Evolutionary conservation across 2,888 invertebrate species (phyloP), one percentile per base, ranked within the genome.

Genomic region (Timema podura): DNA sequence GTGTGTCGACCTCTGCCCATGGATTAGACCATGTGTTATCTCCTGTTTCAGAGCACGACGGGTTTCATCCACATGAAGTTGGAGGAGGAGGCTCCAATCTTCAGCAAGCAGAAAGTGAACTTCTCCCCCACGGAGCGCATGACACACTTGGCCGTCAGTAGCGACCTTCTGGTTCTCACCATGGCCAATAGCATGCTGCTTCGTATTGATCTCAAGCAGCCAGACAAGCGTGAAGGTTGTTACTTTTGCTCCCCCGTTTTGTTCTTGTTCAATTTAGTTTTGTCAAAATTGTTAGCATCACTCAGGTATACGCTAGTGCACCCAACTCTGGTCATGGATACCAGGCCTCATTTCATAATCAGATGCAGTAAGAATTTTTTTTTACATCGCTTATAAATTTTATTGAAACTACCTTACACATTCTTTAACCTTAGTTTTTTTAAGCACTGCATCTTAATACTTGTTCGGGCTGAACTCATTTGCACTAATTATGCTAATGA

Each of bases 171-270:
- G 68, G 90, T 93, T 0, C 87, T 96, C 75, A 90, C 92, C 2
- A 91, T 96, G 90, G 89, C 90, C 16, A 93, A 93, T 78, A 90
- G 91, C 73, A 87, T 89, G 69, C 80, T 97, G 5, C 86, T 95
- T 72, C 85, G 95, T 68, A 89, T 95, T 75, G 92, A 96, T 80
- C 84, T 95, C 75, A 89, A 89, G 75, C 87, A 89, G 75, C 91
- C 92, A 3, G 90, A 92, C 74, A 86, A 89, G 75, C 87, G 89
- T 75, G 91, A 92, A 84, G 93, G 95, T 92, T 68, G 64, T 54
- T 47, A 30, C 46, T n/a, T 57, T 7, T 57, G 8, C 5, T 57
- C 13, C 7, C 1, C 16, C 9, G 57, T 9, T n/a, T 57, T 57
- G 57, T 57, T 16, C 30, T 57, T 57, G 8, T 13, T 57, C 10